Conservation (phyloP, 2,113 vertebrate genomes). For the Psittacula cyanocephala region DNA sequence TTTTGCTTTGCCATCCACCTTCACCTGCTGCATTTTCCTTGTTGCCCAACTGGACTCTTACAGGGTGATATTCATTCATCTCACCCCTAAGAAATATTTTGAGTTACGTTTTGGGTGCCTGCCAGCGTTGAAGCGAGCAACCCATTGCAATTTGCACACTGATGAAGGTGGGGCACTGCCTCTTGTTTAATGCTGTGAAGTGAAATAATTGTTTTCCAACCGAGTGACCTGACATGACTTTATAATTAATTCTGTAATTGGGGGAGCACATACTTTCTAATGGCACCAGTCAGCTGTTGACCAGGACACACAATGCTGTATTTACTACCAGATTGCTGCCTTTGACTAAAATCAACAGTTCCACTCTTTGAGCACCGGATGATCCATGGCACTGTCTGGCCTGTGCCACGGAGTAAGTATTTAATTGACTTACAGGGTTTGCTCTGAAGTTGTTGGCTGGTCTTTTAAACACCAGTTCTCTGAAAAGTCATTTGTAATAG, state of each 20-base stretch:
- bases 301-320: background rate
- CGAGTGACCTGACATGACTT: constrained; percentile 14
- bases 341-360: background rate
- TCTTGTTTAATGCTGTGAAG: constrained; percentile 1
- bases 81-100: background rate
- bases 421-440: constrained; percentile 19
- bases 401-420: background rate
- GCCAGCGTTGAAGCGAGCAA: background rate
- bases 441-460: background rate
- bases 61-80: background rate
- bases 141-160: constrained; percentile 33
- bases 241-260: constrained; percentile 50
- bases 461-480: background rate
- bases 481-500: background rate
- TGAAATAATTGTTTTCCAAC: constrained; percentile 61
- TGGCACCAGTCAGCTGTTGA: background rate
- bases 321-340: background rate
- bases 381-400: background rate
- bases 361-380: background rate
- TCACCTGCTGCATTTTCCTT: background rate
- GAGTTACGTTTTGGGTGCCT: constrained; percentile 27
- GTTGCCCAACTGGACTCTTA: background rate
- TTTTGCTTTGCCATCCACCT: background rate
- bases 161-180: background rate
- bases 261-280: constrained; percentile 8